Base-by-base conservation (phyloP, 2,113 vertebrate species). In the Neolamprologus kungweensis region DNA sequence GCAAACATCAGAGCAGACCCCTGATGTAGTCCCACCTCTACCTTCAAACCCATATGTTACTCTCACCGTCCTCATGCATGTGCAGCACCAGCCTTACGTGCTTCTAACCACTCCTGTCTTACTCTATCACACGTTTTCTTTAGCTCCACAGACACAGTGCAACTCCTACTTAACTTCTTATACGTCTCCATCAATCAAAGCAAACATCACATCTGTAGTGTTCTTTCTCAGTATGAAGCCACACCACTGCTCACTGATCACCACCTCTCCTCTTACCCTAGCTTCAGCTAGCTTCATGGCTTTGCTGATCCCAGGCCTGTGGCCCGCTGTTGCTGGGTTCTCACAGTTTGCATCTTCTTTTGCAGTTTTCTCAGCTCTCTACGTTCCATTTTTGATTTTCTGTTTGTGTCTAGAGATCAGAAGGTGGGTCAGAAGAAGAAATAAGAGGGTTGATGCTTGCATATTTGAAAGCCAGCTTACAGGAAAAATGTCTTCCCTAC, bases 401-500 rank as follows among this genome's bases (percentile, higher is more conserved):
- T 87, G 84, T 89, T 85, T 84, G 87, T 89, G 82, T 92, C 54
- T 73, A 71, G 40, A 54, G 63, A 71, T 65, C 58, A 47, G 85
- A 84, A 65, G 31, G 31, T 4, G 0, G 60, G 2, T 65, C 31
- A 65, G 60, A 65, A 65, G 58, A 78, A 81, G 54, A 7, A 82
- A 51, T 57, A 51, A 78, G 84, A 81, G 37, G 47, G 31, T 63
- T 86, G 75, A 82, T 87, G 90, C 92, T 91, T 89, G 84, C 84
- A 83, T 92, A 87, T 87, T 92, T n/a, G 83, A 81, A 85, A 85
- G 47, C 73, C 28, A 45, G 54, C 26, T 4, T 85, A 79, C 53
- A 90, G 81, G 51, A 88, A 83, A 82, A 87, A 91, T 91, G 82
- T 60, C 87, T 91, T 89, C 87, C 87, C 55, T 65, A 33, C 51